A percentile compares a stretch with the other conserved stretches of the same genome.
Evolutionary conservation across 2,888 invertebrate genomes (phyloP).

Genomic region (Torymus auratus): DNA sequence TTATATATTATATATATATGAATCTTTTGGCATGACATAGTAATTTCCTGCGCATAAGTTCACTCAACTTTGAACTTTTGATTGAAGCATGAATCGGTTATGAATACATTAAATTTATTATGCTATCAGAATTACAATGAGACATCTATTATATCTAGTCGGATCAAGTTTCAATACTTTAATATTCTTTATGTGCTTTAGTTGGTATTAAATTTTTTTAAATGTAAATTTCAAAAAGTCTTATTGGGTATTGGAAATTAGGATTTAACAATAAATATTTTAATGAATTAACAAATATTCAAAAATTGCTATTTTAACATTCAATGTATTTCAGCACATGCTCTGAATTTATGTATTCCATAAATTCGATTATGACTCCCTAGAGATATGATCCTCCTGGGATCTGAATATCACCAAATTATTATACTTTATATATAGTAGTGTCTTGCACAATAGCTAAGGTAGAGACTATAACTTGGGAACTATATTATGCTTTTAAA

Average conservation of each 20-base stretch:
- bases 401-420: conserved; percentile 17
- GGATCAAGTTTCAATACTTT: too few species aligned
- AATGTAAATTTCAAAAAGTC: too few species aligned
- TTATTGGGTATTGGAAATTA: too few species aligned
- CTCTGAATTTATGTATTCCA: conserved; percentile 20
- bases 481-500: background rate
- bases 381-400: conserved; percentile 20
- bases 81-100: background rate
- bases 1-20: background rate
- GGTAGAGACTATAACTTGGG: too few species aligned
- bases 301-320: too few species aligned
- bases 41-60: conserved; percentile 1
- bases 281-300: too few species aligned
- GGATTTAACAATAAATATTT: too few species aligned
- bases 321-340: background rate
- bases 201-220: too few species aligned
- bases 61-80: conserved; percentile 6
- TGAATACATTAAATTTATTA: background rate
- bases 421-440: conserved; percentile 12
- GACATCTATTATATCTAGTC: background rate
- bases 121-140: background rate
- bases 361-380: conserved; percentile 16
- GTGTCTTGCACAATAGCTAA: background rate
- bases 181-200: too few species aligned
- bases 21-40: conserved; percentile 2